phyloP scores from a whole-genome alignment of 1,140 invertebrate genomes.

The Ceratoteleas bidentatus region DNA sequence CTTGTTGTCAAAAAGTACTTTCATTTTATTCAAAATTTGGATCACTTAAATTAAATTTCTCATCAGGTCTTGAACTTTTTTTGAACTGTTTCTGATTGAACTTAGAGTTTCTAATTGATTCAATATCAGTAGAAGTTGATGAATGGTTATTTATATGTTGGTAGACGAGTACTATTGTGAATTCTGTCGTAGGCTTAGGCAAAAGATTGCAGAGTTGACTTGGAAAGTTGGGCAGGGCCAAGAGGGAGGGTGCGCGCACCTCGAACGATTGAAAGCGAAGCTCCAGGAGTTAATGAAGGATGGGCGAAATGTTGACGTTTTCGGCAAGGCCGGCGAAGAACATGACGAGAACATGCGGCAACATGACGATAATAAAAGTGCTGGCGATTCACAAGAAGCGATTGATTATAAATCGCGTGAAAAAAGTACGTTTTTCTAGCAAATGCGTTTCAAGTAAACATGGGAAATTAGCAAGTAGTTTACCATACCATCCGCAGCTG shows the following conservation, averaged over 20 bases:
- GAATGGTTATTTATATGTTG: no score
- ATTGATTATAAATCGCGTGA: not conserved
- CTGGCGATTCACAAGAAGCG: constrained; percentile 59
- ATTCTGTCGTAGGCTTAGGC: constrained; percentile 68
- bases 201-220: constrained; percentile 67
- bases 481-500: no score
- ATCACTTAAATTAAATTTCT: not conserved
- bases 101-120: no score
- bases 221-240: constrained; percentile 68
- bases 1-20: no score
- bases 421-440: not conserved
- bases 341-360: no score
- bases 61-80: not conserved
- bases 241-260: constrained; percentile 70
- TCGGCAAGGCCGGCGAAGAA: constrained; percentile 63
- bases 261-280: constrained; percentile 74
- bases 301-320: constrained; percentile 64
- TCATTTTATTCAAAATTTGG: no score
- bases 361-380: constrained; percentile 47
- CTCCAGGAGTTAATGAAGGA: constrained; percentile 72
- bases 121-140: no score
- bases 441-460: no score
- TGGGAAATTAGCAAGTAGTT: no score
- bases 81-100: no score
- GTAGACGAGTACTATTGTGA: no score